A percentile compares a stretch with the other conserved stretches of the same genome.
These are phyloP conservation scores for Pantherophis alleghaniensis DNA, from an alignment of 2,797 vertebrate species.

Conservation along the genomic window DNA sequence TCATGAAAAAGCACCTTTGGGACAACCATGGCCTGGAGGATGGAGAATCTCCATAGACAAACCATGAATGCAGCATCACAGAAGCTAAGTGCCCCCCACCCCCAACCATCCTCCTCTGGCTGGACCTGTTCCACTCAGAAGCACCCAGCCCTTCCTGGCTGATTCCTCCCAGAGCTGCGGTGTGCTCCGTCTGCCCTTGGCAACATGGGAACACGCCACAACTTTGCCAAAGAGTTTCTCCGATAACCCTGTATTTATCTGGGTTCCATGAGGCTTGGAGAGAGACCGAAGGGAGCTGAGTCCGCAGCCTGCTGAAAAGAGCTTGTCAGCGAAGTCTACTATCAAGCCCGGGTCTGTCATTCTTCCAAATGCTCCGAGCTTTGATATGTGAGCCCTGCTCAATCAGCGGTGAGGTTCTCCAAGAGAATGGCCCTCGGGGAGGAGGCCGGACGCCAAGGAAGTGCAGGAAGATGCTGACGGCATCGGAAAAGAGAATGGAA, in stretches of 20 bases:
- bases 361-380: conserved; percentile 44
- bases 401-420: conserved; percentile 42
- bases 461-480: conserved; percentile 34
- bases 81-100: neutral
- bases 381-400: conserved; percentile 55
- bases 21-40: too few relatives aligned
- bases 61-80: too few relatives aligned
- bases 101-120: neutral
- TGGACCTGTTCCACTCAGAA: neutral
- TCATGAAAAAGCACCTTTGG: too few relatives aligned
- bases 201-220: conserved; percentile 40
- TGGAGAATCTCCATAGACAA: too few relatives aligned
- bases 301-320: conserved; percentile 53
- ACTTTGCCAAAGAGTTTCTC: conserved; percentile 35
- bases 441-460: conserved; percentile 12
- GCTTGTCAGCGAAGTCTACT: conserved; percentile 57
- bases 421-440: conserved; percentile 51
- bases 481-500: conserved; percentile 51
- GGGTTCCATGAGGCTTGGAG: conserved; percentile 48
- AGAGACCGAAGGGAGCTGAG: conserved; percentile 56
- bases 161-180: neutral
- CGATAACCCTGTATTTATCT: conserved; percentile 64
- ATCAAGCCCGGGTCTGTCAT: conserved; percentile 43
- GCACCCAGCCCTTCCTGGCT: neutral
- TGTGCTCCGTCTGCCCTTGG: conserved; percentile 53